Evolutionary conservation across 2,797 vertebrate genomes (phyloP).

Genomic region (Takifugu rubripes): DNA sequence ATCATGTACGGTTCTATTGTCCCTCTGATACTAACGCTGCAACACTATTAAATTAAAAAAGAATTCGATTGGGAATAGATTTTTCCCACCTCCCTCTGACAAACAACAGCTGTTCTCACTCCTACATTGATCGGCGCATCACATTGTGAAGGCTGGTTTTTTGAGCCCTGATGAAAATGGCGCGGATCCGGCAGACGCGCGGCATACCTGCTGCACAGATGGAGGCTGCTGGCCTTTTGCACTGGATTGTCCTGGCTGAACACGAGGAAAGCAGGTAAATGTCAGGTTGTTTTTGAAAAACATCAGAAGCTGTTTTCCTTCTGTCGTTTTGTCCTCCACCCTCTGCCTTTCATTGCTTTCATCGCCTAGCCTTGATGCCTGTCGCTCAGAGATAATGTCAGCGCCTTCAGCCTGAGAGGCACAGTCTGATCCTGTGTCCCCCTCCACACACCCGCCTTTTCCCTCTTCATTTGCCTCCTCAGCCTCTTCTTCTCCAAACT

Average conservation of each 20-base stretch:
- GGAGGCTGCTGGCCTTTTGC: conserved; percentile 52
- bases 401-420: conserved; percentile 55
- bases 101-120: conserved; percentile 14
- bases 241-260: conserved; percentile 45
- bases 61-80: conserved; percentile 18
- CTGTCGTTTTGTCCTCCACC: conserved; percentile 38
- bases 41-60: conserved; percentile 7
- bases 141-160: conserved; percentile 25
- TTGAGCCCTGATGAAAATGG: conserved; percentile 26
- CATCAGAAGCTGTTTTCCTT: conserved; percentile 65
- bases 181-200: conserved; percentile 15
- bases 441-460: conserved; percentile 39
- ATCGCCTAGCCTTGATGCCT: conserved; percentile 43
- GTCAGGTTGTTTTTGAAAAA: conserved; percentile 54
- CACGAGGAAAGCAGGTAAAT: conserved; percentile 65
- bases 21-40: conserved; percentile 6
- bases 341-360: conserved; percentile 34
- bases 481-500: conserved; percentile 44
- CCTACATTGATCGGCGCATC: conserved; percentile 20
- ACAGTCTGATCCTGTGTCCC: conserved; percentile 59
- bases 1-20: conserved; percentile 4
- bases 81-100: conserved; percentile 2
- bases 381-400: conserved; percentile 68
- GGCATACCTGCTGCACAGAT: conserved; percentile 34
- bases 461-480: conserved; percentile 43